phyloP scores from a whole-genome alignment of 2,888 invertebrate genomes.

The Falcaria lacertinaria region DNA sequence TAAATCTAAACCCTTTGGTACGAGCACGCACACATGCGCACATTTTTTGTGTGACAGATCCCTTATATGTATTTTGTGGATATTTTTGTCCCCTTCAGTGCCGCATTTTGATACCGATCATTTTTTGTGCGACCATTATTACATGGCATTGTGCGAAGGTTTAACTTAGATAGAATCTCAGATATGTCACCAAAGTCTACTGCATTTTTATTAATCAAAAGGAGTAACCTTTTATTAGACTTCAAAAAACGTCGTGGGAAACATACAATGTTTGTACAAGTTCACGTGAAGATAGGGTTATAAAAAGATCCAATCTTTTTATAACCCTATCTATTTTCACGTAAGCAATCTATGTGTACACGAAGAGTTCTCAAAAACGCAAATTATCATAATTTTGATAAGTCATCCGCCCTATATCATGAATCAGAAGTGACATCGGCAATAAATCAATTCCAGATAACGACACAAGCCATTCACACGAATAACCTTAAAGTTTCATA shows the following conservation, averaged over 20 bases:
- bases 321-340: no score
- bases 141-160: constrained; percentile 70
- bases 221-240: constrained; percentile 60
- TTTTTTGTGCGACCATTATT: constrained; percentile 74
- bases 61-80: constrained; percentile 55
- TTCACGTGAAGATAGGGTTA: no score
- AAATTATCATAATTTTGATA: constrained; percentile 43
- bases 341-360: no score
- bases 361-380: constrained; percentile 24
- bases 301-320: no score
- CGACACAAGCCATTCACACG: constrained; percentile 54
- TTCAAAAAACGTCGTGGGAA: constrained; percentile 55
- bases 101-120: constrained; percentile 73
- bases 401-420: constrained; percentile 51
- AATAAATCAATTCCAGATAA: constrained; percentile 63
- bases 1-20: constrained; percentile 66
- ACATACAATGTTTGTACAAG: no score
- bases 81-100: constrained; percentile 69
- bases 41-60: constrained; percentile 59
- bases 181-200: constrained; percentile 72
- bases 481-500: constrained; percentile 61
- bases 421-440: constrained; percentile 39
- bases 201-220: constrained; percentile 59
- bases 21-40: constrained; percentile 51
- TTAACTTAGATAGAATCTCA: constrained; percentile 74